Base-by-base conservation (phyloP, 1,140 invertebrate genomes). In the Drosophila subobscura region DNA sequence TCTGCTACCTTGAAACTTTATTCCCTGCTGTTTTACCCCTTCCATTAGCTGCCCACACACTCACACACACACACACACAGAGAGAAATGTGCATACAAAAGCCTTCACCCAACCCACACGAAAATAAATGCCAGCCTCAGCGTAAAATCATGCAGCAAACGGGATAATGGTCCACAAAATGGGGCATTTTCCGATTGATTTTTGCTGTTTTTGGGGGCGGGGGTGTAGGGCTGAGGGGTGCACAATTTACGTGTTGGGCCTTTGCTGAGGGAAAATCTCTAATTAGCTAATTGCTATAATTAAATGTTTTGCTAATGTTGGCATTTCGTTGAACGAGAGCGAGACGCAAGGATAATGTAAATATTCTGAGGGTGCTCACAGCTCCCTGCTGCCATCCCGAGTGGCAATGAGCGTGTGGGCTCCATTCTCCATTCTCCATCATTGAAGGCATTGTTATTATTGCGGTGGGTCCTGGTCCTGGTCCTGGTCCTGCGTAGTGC, bases 201-300 rank as follows among this genome's bases (percentile, higher is more conserved):
- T 85, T 81, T 57, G 72, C 45, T 53, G 52, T 42, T 42, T 47
- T 29, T 20, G n/a, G 2, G 10, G n/a, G 14, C 1, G 7, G 7
- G 7, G 8, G 10, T 10, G n/a, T n/a, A n/a, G 45, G 27, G n/a
- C n/a, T 20, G 8, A 2, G 6, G 12, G 7, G 12, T 1, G 57
- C 45, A 49, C 40, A 25, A 57, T 58, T 57, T 78, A 68, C 55
- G 61, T 72, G 16, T 61, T 47, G 57, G 49, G 42, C 58, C 56
- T 6, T 37, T 10, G 33, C 16, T 55, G 63, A 64, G 55, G 50
- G 61, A 66, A 85, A 86, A 86, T 86, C 86, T 89, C 67, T 89
- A 89, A 89, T 89, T 89, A 90, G 86, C 85, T 89, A 89, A 89
- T 89, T 89, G 85, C 77, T 89, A 79, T 89, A 89, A 89, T 89